Percentiles rank a stretch among this genome's conserved stretches.
These are phyloP conservation scores for Eurypyga helias DNA, from an alignment of 2,113 vertebrate species.

Conservation along the genomic window DNA sequence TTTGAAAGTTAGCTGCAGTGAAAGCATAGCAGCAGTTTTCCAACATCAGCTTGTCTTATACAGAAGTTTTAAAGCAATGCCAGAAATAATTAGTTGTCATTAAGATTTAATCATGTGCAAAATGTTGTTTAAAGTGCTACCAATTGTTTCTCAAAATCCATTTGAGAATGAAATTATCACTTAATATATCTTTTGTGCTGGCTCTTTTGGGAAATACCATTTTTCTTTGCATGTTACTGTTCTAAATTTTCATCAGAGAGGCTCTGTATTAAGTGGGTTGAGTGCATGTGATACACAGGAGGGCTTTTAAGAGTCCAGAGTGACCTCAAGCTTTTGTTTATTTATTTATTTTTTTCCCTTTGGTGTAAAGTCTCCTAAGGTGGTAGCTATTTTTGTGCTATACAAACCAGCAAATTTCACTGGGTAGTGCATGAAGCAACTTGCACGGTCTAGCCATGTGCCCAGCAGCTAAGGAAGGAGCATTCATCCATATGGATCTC, in stretches of 20 bases:
- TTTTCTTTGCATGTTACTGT: neutral
- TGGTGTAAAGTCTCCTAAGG: neutral
- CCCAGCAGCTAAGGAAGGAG: neutral
- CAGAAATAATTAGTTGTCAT: conserved; percentile 55
- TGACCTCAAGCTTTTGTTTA: neutral
- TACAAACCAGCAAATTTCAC: neutral
- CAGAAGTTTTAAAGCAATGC: conserved; percentile 24
- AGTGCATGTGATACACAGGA: neutral
- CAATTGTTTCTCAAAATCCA: conserved; percentile 13
- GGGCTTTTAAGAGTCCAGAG: neutral
- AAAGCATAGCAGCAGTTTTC: conserved; percentile 18
- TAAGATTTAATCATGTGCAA: conserved; percentile 51
- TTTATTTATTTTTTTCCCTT: neutral
- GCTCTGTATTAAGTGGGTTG: neutral
- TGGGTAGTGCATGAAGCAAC: neutral
- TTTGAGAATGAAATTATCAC: conserved; percentile 38
- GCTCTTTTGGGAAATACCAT: neutral
- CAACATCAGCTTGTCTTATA: conserved; percentile 18
- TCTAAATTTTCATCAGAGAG: neutral
- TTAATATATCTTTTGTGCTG: conserved; percentile 40
- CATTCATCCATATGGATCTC: neutral
- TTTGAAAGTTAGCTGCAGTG: neutral
- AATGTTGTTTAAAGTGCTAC: conserved; percentile 49
- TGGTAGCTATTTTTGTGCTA: neutral
- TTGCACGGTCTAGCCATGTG: rapidly evolving